A percentile compares a stretch with the other conserved stretches of the same genome.
Evolutionary conservation across 2,888 invertebrate genomes (phyloP).

Genomic region (Phengaris arion): DNA sequence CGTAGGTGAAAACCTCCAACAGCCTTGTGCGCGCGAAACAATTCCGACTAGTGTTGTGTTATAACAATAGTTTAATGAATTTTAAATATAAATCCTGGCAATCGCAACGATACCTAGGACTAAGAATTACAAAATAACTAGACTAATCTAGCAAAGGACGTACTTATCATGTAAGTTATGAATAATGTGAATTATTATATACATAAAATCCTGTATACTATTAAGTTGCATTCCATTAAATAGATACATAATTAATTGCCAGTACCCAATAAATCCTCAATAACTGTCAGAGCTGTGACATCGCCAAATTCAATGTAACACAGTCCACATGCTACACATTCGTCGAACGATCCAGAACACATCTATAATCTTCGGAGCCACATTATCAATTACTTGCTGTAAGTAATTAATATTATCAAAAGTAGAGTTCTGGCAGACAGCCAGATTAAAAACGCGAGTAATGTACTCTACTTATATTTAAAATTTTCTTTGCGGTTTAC

Average conservation of each 20-base stretch:
- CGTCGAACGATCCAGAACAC: slow-evolving; percentile 23
- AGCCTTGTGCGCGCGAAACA: slow-evolving; percentile 56
- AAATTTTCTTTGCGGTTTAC: slow-evolving; percentile 2
- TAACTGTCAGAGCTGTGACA: neutral
- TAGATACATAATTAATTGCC: neutral
- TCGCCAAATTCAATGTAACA: neutral
- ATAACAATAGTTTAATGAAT: neutral
- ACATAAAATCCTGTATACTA: neutral
- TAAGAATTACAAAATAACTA: too few relatives aligned
- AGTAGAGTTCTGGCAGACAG: slow-evolving; percentile 50
- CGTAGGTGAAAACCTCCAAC: slow-evolving; percentile 65
- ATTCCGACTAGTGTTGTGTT: slow-evolving; percentile 42
- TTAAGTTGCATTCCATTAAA: neutral
- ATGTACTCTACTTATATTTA: slow-evolving; percentile 23
- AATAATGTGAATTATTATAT: neutral
- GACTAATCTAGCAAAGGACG: too few relatives aligned
- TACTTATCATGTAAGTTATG: too few relatives aligned
- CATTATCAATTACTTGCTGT: slow-evolving; percentile 14
- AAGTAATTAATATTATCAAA: slow-evolving; percentile 31
- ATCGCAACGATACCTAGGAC: too few relatives aligned
- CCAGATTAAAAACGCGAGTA: slow-evolving; percentile 21
- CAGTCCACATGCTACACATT: neutral
- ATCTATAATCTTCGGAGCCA: slow-evolving; percentile 15
- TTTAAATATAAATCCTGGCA: neutral
- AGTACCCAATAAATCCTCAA: neutral